Percentiles rank a stretch among this genome's conserved stretches.
Conservation (phyloP, 2,797 vertebrate species). For the Clarias pachynema region DNA sequence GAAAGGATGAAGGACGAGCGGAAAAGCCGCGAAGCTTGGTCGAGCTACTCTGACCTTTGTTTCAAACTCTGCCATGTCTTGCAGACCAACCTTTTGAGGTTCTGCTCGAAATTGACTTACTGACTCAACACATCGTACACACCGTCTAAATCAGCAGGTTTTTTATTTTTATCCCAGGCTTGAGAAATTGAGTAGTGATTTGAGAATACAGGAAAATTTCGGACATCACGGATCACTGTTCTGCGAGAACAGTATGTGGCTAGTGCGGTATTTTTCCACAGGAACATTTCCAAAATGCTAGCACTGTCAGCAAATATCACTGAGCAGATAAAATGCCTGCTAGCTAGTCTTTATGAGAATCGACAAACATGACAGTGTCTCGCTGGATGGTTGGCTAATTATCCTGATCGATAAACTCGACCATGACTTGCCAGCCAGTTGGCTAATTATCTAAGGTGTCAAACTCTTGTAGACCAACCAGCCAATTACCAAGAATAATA, state of each 20-base stretch:
- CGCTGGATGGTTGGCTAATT: background rate
- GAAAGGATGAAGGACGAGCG: background rate
- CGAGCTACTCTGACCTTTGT: constrained; percentile 1
- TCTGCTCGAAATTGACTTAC: constrained; percentile 2
- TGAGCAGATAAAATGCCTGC: background rate
- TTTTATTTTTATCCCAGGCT: constrained; percentile 48
- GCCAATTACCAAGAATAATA: no score
- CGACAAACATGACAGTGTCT: background rate
- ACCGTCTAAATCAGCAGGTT: constrained; percentile 61
- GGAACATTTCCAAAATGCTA: background rate
- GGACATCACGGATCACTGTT: background rate
- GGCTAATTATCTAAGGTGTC: background rate
- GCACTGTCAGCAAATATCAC: background rate
- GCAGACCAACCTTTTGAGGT: background rate
- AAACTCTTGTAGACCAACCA: no score
- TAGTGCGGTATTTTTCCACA: background rate
- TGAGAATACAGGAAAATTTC: constrained; percentile 2
- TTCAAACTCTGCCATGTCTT: background rate
- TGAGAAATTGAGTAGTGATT: background rate
- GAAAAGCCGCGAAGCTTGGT: constrained; percentile 32
- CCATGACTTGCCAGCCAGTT: background rate
- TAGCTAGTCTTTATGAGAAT: background rate
- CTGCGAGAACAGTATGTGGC: background rate
- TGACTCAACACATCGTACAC: constrained; percentile 27
- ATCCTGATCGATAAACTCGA: background rate